Evolutionary conservation across 2,797 vertebrate genomes (phyloP).

Genomic region (Coluber constrictor): DNA sequence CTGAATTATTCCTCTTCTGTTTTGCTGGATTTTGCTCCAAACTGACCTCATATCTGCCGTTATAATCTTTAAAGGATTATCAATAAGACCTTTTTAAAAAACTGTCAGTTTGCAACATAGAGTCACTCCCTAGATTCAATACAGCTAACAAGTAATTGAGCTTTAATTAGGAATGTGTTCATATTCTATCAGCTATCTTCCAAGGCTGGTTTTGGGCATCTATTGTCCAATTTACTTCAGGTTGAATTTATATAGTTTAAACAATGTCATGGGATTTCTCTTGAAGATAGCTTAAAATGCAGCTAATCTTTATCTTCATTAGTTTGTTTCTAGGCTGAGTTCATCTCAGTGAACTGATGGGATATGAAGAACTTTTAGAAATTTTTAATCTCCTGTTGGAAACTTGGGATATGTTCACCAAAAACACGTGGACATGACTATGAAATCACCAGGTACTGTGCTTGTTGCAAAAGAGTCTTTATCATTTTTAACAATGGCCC

Average conservation of each 20-base stretch:
- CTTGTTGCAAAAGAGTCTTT: background rate
- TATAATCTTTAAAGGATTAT: background rate
- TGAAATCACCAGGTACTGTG: background rate
- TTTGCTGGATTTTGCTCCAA: background rate
- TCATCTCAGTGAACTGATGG: background rate
- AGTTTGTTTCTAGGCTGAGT: background rate
- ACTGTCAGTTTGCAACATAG: background rate
- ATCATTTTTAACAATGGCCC: background rate
- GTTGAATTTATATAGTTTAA: background rate
- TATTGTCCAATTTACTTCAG: background rate
- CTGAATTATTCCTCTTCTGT: background rate
- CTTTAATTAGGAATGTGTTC: background rate
- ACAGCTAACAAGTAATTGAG: background rate
- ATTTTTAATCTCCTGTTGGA: background rate
- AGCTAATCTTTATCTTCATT: background rate
- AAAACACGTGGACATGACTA: background rate
- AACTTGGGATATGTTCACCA: background rate
- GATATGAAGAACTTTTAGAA: background rate
- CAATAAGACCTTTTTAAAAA: background rate
- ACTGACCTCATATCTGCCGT: background rate
- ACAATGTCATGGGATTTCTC: background rate
- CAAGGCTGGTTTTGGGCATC: background rate
- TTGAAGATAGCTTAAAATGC: background rate
- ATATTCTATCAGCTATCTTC: background rate
- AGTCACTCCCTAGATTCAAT: background rate